Evolutionary conservation across 2,797 vertebrate species (phyloP).

Genomic region (Tenualosa ilisha): DNA sequence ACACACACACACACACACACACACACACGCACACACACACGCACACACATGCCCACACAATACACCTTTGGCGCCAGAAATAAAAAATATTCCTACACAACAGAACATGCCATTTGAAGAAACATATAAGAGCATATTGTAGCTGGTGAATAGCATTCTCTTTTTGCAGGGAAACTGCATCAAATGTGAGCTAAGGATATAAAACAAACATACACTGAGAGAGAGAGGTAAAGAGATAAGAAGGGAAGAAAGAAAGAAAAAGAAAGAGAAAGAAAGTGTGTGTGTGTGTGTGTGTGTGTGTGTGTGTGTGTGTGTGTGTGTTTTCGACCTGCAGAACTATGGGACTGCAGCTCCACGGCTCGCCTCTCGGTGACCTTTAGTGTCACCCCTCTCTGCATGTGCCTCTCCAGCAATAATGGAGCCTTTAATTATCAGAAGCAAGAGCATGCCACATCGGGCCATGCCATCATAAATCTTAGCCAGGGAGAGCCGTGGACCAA

Average conservation of each 20-base stretch:
- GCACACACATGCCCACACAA: background rate
- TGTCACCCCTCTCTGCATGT: slow-evolving; percentile 54
- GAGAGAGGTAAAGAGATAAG: background rate
- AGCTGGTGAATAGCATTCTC: background rate
- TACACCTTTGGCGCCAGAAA: background rate
- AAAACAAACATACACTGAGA: background rate
- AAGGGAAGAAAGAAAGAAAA: background rate
- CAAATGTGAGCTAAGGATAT: background rate
- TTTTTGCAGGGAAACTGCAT: background rate
- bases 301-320: background rate
- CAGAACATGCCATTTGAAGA: background rate
- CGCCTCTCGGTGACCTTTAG: slow-evolving; percentile 55
- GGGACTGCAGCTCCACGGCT: slow-evolving; percentile 42
- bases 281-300: background rate
- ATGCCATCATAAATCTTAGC: slow-evolving; percentile 53
- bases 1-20: background rate
- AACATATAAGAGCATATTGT: background rate
- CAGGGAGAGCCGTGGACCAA: slow-evolving; percentile 48
- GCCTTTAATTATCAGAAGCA: slow-evolving; percentile 62
- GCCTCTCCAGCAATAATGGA: slow-evolving; percentile 54
- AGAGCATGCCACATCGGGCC: slow-evolving; percentile 50
- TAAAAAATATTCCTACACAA: background rate
- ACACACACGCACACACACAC: background rate
- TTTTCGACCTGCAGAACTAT: slow-evolving; percentile 48
- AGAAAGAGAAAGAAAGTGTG: background rate